Conservation (phyloP, 2,888 invertebrate genomes). For the Tiliacea aurago region DNA sequence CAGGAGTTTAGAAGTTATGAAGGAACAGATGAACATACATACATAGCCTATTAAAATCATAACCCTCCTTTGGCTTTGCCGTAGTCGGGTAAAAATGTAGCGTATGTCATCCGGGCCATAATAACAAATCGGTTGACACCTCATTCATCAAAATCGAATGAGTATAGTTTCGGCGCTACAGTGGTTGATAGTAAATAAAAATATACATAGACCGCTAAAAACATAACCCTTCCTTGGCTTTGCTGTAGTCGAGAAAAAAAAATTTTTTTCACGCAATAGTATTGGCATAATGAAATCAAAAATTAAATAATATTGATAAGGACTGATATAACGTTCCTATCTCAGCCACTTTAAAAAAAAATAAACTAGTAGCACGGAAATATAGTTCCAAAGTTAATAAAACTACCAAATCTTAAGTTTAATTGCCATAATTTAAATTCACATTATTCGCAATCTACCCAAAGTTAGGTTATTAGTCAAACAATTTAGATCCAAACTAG, state of each 20-base stretch:
- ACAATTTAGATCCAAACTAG: conserved; percentile 57
- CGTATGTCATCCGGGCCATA: not conserved
- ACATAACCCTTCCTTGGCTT: not conserved
- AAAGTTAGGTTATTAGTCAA: conserved; percentile 59
- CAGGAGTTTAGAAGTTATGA: not conserved
- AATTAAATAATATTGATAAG: not conserved
- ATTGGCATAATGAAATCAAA: not conserved
- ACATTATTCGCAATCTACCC: conserved; percentile 52
- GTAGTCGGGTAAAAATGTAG: too few species aligned
- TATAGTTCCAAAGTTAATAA: conserved; percentile 23
- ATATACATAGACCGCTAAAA: not conserved
- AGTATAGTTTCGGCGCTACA: too few species aligned
- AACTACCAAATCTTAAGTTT: conserved; percentile 43
- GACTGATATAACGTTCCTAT: too few species aligned
- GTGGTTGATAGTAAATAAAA: not conserved
- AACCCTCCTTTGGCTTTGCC: not conserved
- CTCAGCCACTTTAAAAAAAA: not conserved
- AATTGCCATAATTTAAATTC: conserved; percentile 51
- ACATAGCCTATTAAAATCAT: not conserved
- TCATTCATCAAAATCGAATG: not conserved
- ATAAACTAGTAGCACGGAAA: not conserved
- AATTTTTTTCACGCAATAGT: not conserved
- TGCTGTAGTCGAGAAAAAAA: not conserved
- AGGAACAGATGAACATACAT: not conserved
- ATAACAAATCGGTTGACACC: not conserved